Evolutionary conservation across 2,888 invertebrate species (phyloP).

Genomic region (Tethea ocularis): DNA sequence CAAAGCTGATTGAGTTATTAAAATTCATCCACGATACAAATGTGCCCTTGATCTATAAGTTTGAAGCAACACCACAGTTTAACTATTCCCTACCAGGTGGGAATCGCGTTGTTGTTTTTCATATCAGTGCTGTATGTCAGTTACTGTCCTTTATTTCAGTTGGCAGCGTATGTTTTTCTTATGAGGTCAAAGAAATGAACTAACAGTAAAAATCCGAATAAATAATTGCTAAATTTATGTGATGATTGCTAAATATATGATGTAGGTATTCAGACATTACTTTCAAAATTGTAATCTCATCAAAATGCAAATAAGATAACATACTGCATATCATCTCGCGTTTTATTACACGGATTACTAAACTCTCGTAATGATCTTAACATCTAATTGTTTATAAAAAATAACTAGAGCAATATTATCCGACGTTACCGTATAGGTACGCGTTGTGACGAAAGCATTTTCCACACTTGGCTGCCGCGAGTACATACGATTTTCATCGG

Average conservation of each 20-base stretch:
- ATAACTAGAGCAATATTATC: slow-evolving; percentile 15
- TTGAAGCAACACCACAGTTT: neutral
- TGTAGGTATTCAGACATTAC: neutral
- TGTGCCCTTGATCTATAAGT: neutral
- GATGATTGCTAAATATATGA: too few species aligned
- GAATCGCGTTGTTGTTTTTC: too few species aligned
- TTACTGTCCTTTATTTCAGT: too few species aligned
- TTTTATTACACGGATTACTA: slow-evolving; percentile 15
- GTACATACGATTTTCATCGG: slow-evolving; percentile 54
- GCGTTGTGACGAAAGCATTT: slow-evolving; percentile 64
- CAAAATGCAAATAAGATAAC: slow-evolving; percentile 8
- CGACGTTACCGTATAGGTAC: slow-evolving; percentile 20
- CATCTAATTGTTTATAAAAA: slow-evolving; percentile 25
- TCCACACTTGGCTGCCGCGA: slow-evolving; percentile 51
- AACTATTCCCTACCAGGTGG: neutral
- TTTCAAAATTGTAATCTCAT: neutral
- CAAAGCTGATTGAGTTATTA: neutral
- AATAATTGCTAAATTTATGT: too few species aligned
- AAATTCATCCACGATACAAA: neutral
- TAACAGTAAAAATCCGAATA: too few species aligned
- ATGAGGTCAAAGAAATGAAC: too few species aligned
- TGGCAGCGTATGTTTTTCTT: too few species aligned
- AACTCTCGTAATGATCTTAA: slow-evolving; percentile 16
- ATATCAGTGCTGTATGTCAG: too few species aligned
- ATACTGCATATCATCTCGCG: slow-evolving; percentile 22